phyloP scores from a whole-genome alignment of 2,797 vertebrate species.

The Nothura maculosa region DNA sequence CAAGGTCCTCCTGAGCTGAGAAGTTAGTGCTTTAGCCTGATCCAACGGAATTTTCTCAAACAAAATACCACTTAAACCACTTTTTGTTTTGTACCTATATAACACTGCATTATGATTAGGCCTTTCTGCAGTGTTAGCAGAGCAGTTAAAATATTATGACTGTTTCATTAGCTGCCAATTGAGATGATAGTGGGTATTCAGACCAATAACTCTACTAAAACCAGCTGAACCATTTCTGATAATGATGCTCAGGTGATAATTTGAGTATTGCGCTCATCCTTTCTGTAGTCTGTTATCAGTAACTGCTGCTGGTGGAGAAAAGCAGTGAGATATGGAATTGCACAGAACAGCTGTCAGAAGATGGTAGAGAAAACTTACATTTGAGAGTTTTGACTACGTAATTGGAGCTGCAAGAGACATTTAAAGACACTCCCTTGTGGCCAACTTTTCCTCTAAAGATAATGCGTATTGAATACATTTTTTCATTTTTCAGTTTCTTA shows the following conservation, averaged over 20 bases:
- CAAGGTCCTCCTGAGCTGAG: not conserved
- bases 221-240: not conserved
- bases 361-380: constrained; percentile 5
- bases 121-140: not conserved
- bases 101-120: not conserved
- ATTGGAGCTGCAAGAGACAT: constrained; percentile 37
- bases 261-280: not conserved
- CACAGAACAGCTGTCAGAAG: constrained; percentile 27
- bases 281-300: not conserved
- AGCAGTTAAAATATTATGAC: not conserved
- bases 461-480: not conserved
- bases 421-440: constrained; percentile 50
- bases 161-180: not conserved
- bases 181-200: fast-evolving
- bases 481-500: constrained; percentile 44
- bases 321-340: not conserved
- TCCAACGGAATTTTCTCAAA: not conserved
- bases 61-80: not conserved
- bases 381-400: constrained; percentile 39
- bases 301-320: constrained; percentile 3
- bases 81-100: not conserved
- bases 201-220: not conserved
- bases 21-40: not conserved
- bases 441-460: constrained; percentile 34
- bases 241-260: not conserved